Conservation (phyloP, 2,888 invertebrate species). For the Busseola fusca region DNA sequence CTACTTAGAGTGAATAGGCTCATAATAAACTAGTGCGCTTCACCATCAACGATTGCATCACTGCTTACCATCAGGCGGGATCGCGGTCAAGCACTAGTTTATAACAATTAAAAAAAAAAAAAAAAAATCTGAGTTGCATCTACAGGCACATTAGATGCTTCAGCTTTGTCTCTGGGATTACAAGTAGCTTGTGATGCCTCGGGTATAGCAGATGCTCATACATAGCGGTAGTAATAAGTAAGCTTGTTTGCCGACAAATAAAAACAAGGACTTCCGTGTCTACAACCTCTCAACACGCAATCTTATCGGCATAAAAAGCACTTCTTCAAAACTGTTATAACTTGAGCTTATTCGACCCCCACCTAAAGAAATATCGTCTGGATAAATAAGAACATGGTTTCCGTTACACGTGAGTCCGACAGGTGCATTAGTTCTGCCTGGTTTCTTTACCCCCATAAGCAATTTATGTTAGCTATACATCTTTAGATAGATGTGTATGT, state of each 20-base stretch:
- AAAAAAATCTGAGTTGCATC: background rate
- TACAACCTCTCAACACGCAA: background rate
- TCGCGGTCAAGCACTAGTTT: no score
- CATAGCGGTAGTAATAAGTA: background rate
- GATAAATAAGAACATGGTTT: constrained; percentile 54
- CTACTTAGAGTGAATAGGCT: no score
- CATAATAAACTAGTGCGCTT: no score
- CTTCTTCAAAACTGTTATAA: constrained; percentile 18
- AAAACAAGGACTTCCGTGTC: constrained; percentile 1
- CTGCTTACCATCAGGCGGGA: no score
- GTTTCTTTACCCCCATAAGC: constrained; percentile 47
- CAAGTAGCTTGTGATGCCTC: no score
- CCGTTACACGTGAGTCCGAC: constrained; percentile 42
- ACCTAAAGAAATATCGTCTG: constrained; percentile 31
- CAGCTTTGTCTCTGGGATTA: background rate
- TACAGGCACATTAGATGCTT: background rate
- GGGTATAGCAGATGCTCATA: background rate
- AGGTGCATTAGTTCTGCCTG: constrained; percentile 57
- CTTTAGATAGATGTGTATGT: constrained; percentile 11
- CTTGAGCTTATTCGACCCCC: constrained; percentile 7
- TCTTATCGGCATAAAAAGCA: constrained; percentile 3
- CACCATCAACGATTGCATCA: no score
- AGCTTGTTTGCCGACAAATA: background rate
- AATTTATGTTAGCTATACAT: constrained; percentile 47
- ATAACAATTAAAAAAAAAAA: no score